These are phyloP conservation scores for Lepidurus apus DNA, from an alignment of 1,140 invertebrate genomes.

Conservation along the genomic window DNA sequence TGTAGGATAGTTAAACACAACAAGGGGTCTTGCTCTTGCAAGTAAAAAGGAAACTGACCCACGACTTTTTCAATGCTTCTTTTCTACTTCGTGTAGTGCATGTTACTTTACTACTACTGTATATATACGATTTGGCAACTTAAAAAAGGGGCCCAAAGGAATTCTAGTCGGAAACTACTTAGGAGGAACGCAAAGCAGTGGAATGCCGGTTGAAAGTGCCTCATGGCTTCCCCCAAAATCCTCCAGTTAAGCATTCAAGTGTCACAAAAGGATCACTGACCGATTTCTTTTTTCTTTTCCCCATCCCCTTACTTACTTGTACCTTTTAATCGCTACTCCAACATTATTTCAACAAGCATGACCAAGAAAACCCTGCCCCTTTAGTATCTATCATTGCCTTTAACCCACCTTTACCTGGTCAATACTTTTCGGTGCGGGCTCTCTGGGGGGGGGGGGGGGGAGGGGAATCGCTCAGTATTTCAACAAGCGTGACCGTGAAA, in stretches of 20 bases:
- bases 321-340: neutral
- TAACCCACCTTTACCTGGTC: no score
- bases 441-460: no score
- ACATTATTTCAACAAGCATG: no score
- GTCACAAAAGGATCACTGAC: slow-evolving; percentile 17
- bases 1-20: neutral
- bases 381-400: no score
- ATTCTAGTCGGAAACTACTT: neutral
- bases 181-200: slow-evolving; percentile 1
- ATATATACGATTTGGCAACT: neutral
- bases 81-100: neutral
- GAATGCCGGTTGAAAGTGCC: neutral
- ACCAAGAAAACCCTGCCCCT: neutral
- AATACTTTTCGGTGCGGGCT: no score
- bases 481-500: no score
- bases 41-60: slow-evolving; percentile 14
- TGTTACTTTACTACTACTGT: neutral
- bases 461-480: no score
- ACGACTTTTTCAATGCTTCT: slow-evolving; percentile 10
- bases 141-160: neutral
- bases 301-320: neutral
- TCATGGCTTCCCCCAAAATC: neutral
- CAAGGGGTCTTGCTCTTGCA: neutral
- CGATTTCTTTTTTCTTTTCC: neutral
- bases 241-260: slow-evolving; percentile 6